Conservation (phyloP, 2,113 vertebrate species). For the Maccullochella peelii region DNA sequence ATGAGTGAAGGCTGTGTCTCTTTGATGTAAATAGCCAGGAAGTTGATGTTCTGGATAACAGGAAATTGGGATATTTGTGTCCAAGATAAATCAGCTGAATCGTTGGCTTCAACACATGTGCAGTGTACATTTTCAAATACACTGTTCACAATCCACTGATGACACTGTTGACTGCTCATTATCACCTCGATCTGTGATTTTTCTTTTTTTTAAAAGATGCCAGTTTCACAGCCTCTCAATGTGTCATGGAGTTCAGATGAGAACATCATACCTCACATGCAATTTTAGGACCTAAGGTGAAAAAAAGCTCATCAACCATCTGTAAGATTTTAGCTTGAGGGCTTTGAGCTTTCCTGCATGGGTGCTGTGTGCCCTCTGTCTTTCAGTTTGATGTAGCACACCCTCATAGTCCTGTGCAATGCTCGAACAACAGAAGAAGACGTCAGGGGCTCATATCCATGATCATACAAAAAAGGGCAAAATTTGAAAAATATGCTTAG, state of each 20-base stretch:
- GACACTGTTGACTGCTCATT: conserved; percentile 36
- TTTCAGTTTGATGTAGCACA: conserved; percentile 26
- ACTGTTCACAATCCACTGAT: conserved; percentile 15
- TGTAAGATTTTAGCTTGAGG: background rate
- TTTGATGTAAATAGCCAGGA: background rate
- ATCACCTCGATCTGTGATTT: conserved; percentile 59
- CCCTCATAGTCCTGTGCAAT: background rate
- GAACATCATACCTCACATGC: conserved; percentile 11
- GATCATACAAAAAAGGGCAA: background rate
- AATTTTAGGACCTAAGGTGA: conserved; percentile 5
- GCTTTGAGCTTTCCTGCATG: background rate
- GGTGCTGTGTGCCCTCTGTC: conserved; percentile 47
- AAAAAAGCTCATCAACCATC: background rate
- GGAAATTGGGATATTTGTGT: conserved; percentile 30
- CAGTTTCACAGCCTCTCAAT: conserved; percentile 27
- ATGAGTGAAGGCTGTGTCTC: background rate
- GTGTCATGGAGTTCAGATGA: conserved; percentile 18
- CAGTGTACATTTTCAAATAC: conserved; percentile 12
- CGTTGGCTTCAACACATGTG: conserved; percentile 5
- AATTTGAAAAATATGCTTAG: background rate
- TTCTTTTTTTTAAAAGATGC: background rate
- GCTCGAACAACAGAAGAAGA: background rate
- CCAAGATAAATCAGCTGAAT: conserved; percentile 30
- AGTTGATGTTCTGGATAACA: background rate
- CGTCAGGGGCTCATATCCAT: background rate